Evolutionary conservation across 2,888 invertebrate genomes (phyloP).

Genomic region (Chymomyza fuscimana): DNA sequence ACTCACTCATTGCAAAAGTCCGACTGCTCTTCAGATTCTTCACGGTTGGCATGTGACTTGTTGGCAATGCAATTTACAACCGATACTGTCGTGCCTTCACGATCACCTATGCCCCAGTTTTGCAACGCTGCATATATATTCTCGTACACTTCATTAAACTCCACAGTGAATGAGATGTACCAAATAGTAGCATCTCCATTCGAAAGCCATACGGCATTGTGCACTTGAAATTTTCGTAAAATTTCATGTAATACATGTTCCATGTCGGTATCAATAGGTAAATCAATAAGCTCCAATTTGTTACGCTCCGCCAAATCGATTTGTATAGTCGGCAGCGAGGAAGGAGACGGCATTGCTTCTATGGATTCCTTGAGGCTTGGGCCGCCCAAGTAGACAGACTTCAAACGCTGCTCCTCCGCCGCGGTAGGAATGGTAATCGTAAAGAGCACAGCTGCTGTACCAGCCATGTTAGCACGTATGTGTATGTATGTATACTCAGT

Average conservation of each 20-base stretch:
- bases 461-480: constrained; percentile 20
- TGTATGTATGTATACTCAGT: constrained; percentile 2
- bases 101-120: constrained; percentile 83
- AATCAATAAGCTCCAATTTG: constrained; percentile 43
- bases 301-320: constrained; percentile 48
- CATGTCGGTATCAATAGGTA: constrained; percentile 69
- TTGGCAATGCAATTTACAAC: constrained; percentile 84
- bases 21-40: constrained; percentile 36
- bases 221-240: constrained; percentile 81
- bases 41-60: constrained; percentile 50
- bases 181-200: constrained; percentile 81
- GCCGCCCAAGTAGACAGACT: constrained; percentile 33
- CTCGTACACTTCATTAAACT: constrained; percentile 83
- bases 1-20: constrained; percentile 19
- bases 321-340: constrained; percentile 34
- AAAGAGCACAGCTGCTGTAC: constrained; percentile 81
- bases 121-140: constrained; percentile 82
- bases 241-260: constrained; percentile 81
- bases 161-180: constrained; percentile 83
- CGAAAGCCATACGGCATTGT: constrained; percentile 82
- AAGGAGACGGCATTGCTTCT: constrained; percentile 8
- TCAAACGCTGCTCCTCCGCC: constrained; percentile 79
- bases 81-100: constrained; percentile 82
- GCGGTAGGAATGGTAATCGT: constrained; percentile 82
- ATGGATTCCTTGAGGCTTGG: background rate